phyloP scores from a whole-genome alignment of 1,140 invertebrate species.

The Solen grandis region DNA sequence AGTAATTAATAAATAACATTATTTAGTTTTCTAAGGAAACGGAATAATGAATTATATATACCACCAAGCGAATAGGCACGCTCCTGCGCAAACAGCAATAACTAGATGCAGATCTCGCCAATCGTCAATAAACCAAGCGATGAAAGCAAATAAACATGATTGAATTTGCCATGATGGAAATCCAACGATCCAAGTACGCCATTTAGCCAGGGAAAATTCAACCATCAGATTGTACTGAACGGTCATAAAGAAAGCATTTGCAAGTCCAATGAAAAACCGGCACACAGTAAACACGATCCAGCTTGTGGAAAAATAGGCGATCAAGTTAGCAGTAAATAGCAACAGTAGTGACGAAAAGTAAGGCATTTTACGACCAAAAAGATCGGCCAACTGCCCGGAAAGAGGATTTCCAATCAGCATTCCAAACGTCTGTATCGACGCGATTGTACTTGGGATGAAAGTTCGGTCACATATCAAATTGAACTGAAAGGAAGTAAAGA shows the following conservation, averaged over 20 bases:
- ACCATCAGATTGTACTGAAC: too few relatives aligned
- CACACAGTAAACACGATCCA: constrained; percentile 71
- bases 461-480: constrained; percentile 65
- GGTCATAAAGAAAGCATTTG: too few relatives aligned
- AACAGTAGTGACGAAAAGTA: constrained; percentile 56
- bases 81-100: constrained; percentile 21
- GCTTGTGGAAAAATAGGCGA: constrained; percentile 57
- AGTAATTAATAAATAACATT: too few relatives aligned
- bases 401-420: constrained; percentile 65
- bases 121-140: constrained; percentile 51
- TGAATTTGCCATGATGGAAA: constrained; percentile 42
- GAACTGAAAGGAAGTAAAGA: constrained; percentile 61
- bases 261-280: constrained; percentile 67
- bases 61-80: constrained; percentile 36
- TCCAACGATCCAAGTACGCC: constrained; percentile 38
- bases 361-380: constrained; percentile 65
- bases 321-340: constrained; percentile 50
- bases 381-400: constrained; percentile 66
- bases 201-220: constrained; percentile 51
- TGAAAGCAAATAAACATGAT: constrained; percentile 28
- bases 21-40: background rate
- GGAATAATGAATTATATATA: constrained; percentile 2
- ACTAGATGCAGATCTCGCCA: constrained; percentile 57
- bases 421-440: constrained; percentile 72
- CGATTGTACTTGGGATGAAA: constrained; percentile 61